These are phyloP conservation scores for Peromyscus polionotus DNA, from an alignment of 2,113 vertebrate species.

Conservation along the genomic window DNA sequence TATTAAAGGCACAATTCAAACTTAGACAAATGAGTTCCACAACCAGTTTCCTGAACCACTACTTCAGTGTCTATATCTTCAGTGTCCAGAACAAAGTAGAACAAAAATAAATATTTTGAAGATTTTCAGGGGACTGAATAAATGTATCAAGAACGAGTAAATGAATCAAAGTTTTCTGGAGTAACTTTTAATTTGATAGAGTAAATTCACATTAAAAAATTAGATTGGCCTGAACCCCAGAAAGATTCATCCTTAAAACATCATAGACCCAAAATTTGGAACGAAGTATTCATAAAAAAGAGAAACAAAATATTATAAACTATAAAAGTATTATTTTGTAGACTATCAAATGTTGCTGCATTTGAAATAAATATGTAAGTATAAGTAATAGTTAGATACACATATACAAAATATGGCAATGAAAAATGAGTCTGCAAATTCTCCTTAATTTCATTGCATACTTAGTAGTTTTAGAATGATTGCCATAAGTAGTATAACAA, in stretches of 20 bases:
- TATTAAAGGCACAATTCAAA: conserved; percentile 35
- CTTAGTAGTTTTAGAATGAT: conserved; percentile 4
- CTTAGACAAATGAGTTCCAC: not conserved
- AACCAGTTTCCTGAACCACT: not conserved
- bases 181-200: not conserved
- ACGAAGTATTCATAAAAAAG: not conserved
- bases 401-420: not conserved
- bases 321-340: not conserved
- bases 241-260: not conserved
- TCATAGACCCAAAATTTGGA: not conserved
- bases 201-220: not conserved
- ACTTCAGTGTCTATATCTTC: not conserved
- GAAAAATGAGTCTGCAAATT: not conserved
- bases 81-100: not conserved
- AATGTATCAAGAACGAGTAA: not conserved
- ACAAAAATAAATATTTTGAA: not conserved
- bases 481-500: not conserved
- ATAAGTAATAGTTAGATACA: not conserved
- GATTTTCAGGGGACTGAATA: not conserved
- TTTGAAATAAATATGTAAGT: not conserved
- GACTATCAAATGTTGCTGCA: not conserved
- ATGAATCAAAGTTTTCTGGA: not conserved
- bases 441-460: not conserved
- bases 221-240: not conserved
- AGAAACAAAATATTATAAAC: not conserved